Conservation (phyloP, 2,888 invertebrate genomes). For the Zeuzera pyrina region DNA sequence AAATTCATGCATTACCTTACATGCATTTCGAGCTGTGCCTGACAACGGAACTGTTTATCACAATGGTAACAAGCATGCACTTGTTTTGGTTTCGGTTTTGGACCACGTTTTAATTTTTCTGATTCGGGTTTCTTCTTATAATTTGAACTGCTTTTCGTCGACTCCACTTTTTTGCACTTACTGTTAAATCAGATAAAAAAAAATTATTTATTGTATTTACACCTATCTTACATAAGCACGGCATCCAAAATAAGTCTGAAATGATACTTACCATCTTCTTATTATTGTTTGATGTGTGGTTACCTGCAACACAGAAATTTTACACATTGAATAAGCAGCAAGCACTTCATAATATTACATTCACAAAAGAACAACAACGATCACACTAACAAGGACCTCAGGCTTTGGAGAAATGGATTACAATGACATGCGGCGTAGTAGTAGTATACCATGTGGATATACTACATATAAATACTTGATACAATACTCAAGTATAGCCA, state of each 20-base stretch:
- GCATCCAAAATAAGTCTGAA: background rate
- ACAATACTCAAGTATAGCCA: too few relatives aligned
- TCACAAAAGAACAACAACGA: too few relatives aligned
- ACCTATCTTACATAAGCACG: background rate
- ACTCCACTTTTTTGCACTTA: conserved; percentile 41
- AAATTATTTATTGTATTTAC: background rate
- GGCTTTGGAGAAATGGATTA: too few relatives aligned
- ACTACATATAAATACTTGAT: too few relatives aligned
- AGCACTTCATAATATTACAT: too few relatives aligned
- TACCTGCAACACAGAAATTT: too few relatives aligned
- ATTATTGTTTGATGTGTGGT: conserved; percentile 45
- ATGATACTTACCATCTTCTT: conserved; percentile 43
- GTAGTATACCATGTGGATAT: too few relatives aligned
- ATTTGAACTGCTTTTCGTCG: conserved; percentile 42
- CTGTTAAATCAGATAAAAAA: conserved; percentile 24
- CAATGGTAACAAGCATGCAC: conserved; percentile 73
- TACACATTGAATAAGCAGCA: too few relatives aligned
- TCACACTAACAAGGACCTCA: too few relatives aligned
- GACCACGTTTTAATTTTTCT: conserved; percentile 73
- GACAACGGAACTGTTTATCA: conserved; percentile 73
- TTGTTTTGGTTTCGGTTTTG: conserved; percentile 73
- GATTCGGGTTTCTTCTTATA: conserved; percentile 72
- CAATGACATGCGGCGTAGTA: too few relatives aligned
- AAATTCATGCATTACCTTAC: conserved; percentile 42
- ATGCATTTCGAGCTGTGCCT: conserved; percentile 75